A percentile compares a stretch with the other conserved stretches of the same genome.
These are phyloP conservation scores for Plusia festucae DNA, from an alignment of 2,888 invertebrate genomes.

Conservation along the genomic window DNA sequence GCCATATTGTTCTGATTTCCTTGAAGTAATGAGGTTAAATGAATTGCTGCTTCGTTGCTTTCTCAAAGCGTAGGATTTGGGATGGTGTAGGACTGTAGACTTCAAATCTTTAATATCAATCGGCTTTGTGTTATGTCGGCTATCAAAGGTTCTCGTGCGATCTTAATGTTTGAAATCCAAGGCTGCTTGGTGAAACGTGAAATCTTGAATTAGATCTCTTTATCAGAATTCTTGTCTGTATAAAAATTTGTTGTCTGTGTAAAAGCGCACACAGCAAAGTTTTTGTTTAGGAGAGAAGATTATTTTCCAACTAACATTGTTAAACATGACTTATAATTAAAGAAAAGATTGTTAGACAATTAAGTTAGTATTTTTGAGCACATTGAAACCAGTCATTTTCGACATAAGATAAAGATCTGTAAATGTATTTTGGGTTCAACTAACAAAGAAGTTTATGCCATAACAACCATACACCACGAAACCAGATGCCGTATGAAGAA, in stretches of 20 bases:
- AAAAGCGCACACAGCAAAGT: too few species aligned
- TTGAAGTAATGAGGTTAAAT: conserved; percentile 51
- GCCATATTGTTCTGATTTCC: conserved; percentile 53
- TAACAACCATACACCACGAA: background rate
- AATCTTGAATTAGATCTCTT: background rate
- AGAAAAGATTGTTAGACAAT: too few species aligned
- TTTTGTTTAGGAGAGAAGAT: too few species aligned
- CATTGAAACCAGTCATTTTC: too few species aligned
- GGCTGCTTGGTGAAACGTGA: background rate
- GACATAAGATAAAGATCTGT: background rate
- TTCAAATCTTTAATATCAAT: conserved; percentile 48
- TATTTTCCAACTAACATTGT: too few species aligned
- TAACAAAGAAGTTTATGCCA: background rate
- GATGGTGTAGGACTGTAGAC: conserved; percentile 41
- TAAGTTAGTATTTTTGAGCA: too few species aligned
- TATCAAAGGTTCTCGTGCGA: conserved; percentile 8
- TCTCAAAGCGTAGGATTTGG: conserved; percentile 31
- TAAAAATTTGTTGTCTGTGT: too few species aligned
- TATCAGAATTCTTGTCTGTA: background rate
- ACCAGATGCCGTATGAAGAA: conserved; percentile 4
- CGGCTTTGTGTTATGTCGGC: conserved; percentile 43
- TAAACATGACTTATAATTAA: too few species aligned
- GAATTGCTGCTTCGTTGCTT: conserved; percentile 40
- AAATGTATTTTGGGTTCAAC: background rate
- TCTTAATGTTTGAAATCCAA: conserved; percentile 31